Evolutionary conservation across 2,888 invertebrate species (phyloP), one percentile per base, ranked within the genome.

Genomic region (Clistopyga incitator): DNA sequence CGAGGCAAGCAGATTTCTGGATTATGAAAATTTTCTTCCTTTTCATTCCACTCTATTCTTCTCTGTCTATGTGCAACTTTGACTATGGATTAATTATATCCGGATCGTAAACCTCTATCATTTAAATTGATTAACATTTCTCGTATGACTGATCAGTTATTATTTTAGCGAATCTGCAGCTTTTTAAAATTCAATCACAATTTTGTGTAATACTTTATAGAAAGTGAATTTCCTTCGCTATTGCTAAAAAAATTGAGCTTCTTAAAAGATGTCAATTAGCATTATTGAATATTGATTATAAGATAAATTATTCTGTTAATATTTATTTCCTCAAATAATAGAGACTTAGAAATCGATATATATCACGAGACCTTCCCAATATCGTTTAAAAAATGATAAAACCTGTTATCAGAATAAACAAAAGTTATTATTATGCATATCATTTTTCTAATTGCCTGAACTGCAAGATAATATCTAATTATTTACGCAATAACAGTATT

Each of bases 301-400:
- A 4, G 4, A 29, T 29, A 29, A 29, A 29, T 29, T 29, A 29
- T 29, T 3, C 29, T 29, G 4, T 29, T 2, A 4, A 38, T 38
- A 8, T 38, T 38, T 38, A 38, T 38, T 38, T 38, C 6, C 4
- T 38, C 6, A 38, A 38, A 6, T 38, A 38, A 38, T 38, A 38
- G 4, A 8, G 34, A 8, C 8, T 38, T 38, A 38, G 34, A 6
- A 38, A 1, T 38, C 34, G 34, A 38, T 38, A 45, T 61, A 77
- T 42, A 70, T 85, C 82, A 64, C 70, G 50, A 67, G 70, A 56
- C 71, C 78, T 78, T 76, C 67, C 71, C 70, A 78, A 67, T 75
- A 71, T 71, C 68, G 34, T 79, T 18, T n/a, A 65, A 61, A 38
- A 74, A 50, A 45, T 67, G 6, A 75, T 25, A 61, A 59, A 25